A percentile compares a stretch with the other conserved stretches of the same genome.
Evolutionary conservation across 2,113 vertebrate species (phyloP).

Genomic region (Cyanoliseus patagonus): DNA sequence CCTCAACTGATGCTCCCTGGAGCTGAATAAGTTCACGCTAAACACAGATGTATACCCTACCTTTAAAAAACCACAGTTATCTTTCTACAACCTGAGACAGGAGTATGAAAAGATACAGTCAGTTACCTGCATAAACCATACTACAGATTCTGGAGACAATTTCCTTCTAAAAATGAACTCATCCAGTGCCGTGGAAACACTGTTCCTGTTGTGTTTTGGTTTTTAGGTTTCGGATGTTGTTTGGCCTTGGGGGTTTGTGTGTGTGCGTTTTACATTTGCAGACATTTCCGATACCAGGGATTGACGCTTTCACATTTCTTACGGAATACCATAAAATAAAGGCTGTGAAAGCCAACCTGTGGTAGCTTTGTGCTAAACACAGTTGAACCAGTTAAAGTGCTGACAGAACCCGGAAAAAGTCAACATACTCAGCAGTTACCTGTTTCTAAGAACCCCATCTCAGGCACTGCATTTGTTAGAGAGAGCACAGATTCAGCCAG

Average conservation of each 20-base stretch:
- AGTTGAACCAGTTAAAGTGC: background rate
- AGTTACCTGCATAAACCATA: background rate
- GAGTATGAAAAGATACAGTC: background rate
- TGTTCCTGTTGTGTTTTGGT: background rate
- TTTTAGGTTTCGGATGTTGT: background rate
- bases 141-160: background rate
- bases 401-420: background rate
- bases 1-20: background rate
- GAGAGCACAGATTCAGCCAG: background rate
- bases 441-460: background rate
- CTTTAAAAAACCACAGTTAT: background rate
- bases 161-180: background rate
- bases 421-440: background rate
- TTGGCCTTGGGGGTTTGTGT: background rate
- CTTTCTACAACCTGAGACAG: background rate
- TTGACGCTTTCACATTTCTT: background rate
- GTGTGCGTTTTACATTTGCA: background rate
- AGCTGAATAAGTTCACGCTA: background rate
- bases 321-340: background rate
- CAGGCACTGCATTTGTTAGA: background rate
- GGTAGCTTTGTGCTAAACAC: background rate
- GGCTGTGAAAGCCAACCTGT: background rate
- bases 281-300: background rate
- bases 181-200: background rate
- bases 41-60: background rate